Conservation (phyloP, 1,140 invertebrate genomes). For the Belonocnema kinseyi region DNA sequence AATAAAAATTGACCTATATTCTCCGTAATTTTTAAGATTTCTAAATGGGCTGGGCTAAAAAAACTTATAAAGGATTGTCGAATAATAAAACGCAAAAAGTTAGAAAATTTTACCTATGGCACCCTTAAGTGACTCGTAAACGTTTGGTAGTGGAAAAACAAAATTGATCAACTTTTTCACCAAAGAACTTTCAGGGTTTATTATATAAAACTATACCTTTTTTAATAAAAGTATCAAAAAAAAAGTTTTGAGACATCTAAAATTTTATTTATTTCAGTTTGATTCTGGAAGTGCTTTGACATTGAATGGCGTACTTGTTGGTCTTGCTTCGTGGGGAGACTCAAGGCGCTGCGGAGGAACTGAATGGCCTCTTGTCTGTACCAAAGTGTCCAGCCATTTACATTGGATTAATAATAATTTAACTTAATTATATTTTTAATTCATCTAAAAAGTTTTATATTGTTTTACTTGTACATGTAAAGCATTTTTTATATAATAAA, state of each 20-base stretch:
- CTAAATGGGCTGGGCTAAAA: no score
- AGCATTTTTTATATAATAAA: neutral
- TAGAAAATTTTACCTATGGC: no score
- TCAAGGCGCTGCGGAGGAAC: neutral
- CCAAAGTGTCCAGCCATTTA: neutral
- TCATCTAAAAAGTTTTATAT: neutral
- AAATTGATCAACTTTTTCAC: no score
- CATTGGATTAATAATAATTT: neutral
- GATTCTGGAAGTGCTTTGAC: conserved; percentile 16
- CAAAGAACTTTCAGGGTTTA: no score
- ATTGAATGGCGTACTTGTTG: neutral
- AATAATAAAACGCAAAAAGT: no score
- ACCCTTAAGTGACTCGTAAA: no score
- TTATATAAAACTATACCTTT: no score
- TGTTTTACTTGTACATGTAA: neutral
- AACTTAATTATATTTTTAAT: neutral
- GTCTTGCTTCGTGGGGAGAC: neutral
- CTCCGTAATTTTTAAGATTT: no score
- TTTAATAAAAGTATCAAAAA: no score
- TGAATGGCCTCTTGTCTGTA: neutral
- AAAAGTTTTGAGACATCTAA: neutral
- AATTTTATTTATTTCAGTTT: conserved; percentile 7
- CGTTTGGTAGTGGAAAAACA: no score
- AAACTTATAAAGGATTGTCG: no score
- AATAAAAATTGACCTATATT: no score